phyloP scores from a whole-genome alignment of 2,888 invertebrate species.

The Eumerus sabulonum region DNA sequence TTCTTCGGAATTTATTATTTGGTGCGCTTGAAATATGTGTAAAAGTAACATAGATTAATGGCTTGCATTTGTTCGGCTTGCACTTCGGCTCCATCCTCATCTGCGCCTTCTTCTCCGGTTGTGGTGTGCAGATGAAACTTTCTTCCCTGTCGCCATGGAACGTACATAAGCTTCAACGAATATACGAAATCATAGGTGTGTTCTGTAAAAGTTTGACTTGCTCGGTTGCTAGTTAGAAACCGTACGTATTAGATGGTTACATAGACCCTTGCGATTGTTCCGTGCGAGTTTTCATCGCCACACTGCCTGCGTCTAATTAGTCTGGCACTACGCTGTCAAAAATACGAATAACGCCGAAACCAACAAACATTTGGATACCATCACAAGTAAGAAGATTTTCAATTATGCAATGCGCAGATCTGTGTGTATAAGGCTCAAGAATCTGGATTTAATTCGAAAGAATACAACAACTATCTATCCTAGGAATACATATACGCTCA shows the following conservation, averaged over 20 bases:
- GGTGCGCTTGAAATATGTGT: slow-evolving; percentile 68
- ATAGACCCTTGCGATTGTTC: background rate
- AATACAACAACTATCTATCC: background rate
- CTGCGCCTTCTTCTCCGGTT: slow-evolving; percentile 7
- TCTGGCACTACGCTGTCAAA: slow-evolving; percentile 18
- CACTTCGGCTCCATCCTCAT: slow-evolving; percentile 12
- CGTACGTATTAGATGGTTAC: slow-evolving; percentile 1
- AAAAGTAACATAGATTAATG: slow-evolving; percentile 67
- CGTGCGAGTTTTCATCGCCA: slow-evolving; percentile 3
- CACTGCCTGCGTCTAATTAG: slow-evolving; percentile 3
- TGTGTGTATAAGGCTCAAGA: slow-evolving; percentile 17
- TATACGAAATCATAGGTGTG: slow-evolving; percentile 57
- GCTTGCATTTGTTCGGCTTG: slow-evolving; percentile 67
- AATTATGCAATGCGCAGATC: slow-evolving; percentile 47
- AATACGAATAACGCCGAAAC: slow-evolving; percentile 4
- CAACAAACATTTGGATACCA: slow-evolving; percentile 16
- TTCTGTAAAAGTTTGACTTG: slow-evolving; percentile 44
- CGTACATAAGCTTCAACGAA: slow-evolving; percentile 15
- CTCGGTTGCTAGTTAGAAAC: slow-evolving; percentile 5
- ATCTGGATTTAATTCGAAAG: slow-evolving; percentile 16
- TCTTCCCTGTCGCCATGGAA: slow-evolving; percentile 49
- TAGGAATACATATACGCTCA: background rate
- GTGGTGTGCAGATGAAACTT: slow-evolving; percentile 1
- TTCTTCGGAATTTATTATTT: slow-evolving; percentile 66
- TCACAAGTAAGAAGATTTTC: slow-evolving; percentile 35